Conservation (phyloP, 2,113 vertebrate species). For the Petrocephalus microphthalmus region DNA sequence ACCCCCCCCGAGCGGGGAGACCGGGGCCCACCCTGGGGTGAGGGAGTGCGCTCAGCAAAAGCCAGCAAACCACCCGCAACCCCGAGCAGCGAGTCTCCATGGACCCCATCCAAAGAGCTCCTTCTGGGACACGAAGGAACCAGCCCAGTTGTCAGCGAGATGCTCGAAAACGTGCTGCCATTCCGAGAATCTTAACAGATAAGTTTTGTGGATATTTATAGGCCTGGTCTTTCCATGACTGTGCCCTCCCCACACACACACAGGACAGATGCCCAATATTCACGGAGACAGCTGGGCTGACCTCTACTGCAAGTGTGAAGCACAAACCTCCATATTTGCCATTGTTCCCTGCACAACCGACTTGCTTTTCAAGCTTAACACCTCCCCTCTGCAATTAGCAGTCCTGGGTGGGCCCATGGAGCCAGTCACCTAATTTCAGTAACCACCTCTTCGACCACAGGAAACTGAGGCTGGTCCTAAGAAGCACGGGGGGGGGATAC, state of each 20-base stretch:
- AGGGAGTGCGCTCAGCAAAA: neutral
- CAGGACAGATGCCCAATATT: conserved; percentile 4
- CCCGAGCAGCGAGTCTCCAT: conserved; percentile 61
- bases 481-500: neutral
- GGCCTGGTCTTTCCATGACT: conserved; percentile 12
- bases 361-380: neutral
- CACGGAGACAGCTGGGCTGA: neutral
- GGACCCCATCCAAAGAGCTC: conserved; percentile 60
- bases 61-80: conserved; percentile 52
- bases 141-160: conserved; percentile 55
- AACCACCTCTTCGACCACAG: neutral
- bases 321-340: neutral
- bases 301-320: neutral
- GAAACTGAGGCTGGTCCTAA: neutral
- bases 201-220: conserved; percentile 39
- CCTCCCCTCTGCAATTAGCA: neutral
- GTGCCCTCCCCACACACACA: neutral
- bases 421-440: neutral
- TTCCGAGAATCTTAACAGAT: conserved; percentile 26
- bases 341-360: neutral
- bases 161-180: conserved; percentile 31
- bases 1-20: neutral
- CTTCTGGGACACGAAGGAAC: conserved; percentile 55
- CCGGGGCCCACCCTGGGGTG: neutral
- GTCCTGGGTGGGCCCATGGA: neutral